Evolutionary conservation across 2,113 vertebrate species (phyloP), one percentile per base, ranked within the genome.

Genomic region (Xenotilapia leptura): DNA sequence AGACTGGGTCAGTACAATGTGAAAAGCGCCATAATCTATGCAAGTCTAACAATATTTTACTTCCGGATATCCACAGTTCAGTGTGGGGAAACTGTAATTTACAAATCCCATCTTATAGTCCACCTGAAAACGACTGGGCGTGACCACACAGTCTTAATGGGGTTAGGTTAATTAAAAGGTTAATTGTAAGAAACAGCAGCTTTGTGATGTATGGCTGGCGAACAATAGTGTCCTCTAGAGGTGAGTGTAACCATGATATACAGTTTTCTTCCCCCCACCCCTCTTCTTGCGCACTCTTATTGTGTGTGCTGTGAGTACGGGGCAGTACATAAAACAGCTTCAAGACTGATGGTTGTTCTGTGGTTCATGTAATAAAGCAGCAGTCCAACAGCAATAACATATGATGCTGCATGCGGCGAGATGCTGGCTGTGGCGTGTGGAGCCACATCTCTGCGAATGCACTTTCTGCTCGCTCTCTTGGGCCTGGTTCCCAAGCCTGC

Each of bases 181-280:
- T 93, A 92, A 93, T 94, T 93, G 81, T 82, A 53, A 91, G 90
- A 86, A 90, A 55, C 86, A 81, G 80, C 79, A 70, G 79, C 87
- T 77, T 70, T 47, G 83, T 93, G 92, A 93, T 92, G 91, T 93
- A 93, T 95, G 94, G 95, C 92, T 91, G 87, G 92, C 95, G 96
- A 95, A 94, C 96, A 96, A 96, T 96, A 96, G 94, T 95, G 95
- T 95, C 96, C 96, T 95, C 96, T 96, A 96, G 95, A 96, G 94
- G 96, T 94, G 95, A 95, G 89, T 91, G 87, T 54, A 89, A 93
- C 82, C 83, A 86, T 84, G 42, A 87, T 83, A 45, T 86, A 82
- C 82, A 62, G 42, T 75, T 62, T 47, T 26, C 49, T 28, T 19
- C 14, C 28, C 42, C 33, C 21, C 45, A 8, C 31, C 15, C 31